These are phyloP conservation scores for Nysson spinosus DNA, from an alignment of 2,888 invertebrate species.

Conservation along the genomic window DNA sequence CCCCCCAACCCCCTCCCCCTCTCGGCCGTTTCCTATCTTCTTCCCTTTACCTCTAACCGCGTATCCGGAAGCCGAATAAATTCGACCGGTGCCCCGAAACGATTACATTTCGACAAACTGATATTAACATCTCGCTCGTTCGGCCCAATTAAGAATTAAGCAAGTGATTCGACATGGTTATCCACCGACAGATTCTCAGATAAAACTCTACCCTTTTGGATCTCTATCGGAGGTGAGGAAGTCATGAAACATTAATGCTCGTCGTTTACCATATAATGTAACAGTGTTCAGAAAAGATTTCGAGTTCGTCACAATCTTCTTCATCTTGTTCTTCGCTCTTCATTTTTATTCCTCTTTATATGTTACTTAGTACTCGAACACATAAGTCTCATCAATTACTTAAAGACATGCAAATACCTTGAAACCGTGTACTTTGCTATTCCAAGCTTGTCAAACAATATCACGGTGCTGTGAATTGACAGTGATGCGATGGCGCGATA, in stretches of 20 bases:
- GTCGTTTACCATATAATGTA: neutral
- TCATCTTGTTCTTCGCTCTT: too few species aligned
- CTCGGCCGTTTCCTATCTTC: slow-evolving; percentile 7
- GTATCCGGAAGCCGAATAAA: slow-evolving; percentile 8
- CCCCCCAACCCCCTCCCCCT: neutral
- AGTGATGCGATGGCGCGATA: too few species aligned
- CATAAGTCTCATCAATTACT: too few species aligned
- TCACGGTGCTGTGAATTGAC: too few species aligned
- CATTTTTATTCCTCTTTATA: too few species aligned
- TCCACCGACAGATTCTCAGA: too few species aligned
- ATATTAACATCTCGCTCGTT: slow-evolving; percentile 12
- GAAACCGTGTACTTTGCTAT: too few species aligned
- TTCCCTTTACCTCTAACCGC: neutral
- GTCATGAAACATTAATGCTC: neutral
- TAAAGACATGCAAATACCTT: too few species aligned
- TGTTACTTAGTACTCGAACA: too few species aligned
- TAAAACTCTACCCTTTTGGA: neutral
- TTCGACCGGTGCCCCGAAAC: slow-evolving; percentile 7
- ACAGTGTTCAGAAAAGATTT: too few species aligned
- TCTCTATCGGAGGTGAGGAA: neutral
- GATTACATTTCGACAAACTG: slow-evolving; percentile 27
- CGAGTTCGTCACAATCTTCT: too few species aligned
- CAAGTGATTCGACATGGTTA: neutral
- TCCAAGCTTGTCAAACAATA: too few species aligned
- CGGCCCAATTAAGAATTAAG: slow-evolving; percentile 10